Evolutionary conservation across 2,113 vertebrate species (phyloP), one percentile per base, ranked within the genome.

Genomic region (Corvus moneduloides): DNA sequence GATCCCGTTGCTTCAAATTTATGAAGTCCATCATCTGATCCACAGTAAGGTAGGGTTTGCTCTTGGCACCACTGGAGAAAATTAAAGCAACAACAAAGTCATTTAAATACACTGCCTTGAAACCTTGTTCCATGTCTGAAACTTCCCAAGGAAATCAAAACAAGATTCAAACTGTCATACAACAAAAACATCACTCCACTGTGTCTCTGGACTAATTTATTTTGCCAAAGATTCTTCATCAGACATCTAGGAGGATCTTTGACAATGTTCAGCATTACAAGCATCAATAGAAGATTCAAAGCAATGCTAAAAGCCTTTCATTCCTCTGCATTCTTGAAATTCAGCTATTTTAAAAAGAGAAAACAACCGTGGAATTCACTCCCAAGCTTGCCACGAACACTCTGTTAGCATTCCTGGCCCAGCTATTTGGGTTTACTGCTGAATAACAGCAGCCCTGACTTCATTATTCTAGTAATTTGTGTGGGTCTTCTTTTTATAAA

Each of bases 21-120:
- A 99, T 99, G 66, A 99, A 99, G 84, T 99, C 99, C 61, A 98
- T 99, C 99, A 99, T 98, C 98, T 99, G 99, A 94, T 99, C 99
- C 87, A 99, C 98, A 4, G 98, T 99, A 94, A 99, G 99, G 97
- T 99, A 99, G 0, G 99, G 98, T 68, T 98, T 99, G 96, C 98
- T 99, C 98, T 99, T 99, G 59, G 99, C 99, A 93, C 99, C 99
- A 33, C 99, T 99, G 89, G 22, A 69, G 67, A 84, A 71, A 95
- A 96, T 75, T 17, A 95, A 84, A 94, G 41, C 28, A 89, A 90
- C 33, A 79, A 26, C 17, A 48, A 93, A 87, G 44, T 32, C 49
- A 75, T 95, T 55, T 91, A 22, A 94, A 61, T 27, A 16, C 10
- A 33, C 48, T 55, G 51, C 48, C 37, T 71, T 89, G 22, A 76